Percentiles rank a stretch among this genome's conserved stretches.
Conservation (phyloP, 2,797 vertebrate genomes). For the Dermochelys coriacea region DNA sequence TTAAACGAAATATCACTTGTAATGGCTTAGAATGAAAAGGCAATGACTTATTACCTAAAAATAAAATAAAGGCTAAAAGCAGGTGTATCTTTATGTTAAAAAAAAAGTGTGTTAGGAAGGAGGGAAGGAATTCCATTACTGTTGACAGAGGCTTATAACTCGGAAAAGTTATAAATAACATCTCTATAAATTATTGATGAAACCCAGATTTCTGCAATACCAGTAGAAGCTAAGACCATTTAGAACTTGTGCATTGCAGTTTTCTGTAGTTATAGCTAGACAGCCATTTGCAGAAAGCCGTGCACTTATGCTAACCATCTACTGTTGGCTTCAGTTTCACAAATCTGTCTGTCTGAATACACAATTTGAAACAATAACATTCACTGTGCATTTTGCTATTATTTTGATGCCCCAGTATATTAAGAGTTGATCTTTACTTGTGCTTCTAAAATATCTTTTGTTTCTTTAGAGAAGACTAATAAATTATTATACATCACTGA, state of each 20-base stretch:
- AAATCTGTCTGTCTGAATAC: not conserved
- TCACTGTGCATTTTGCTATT: not conserved
- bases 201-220: not conserved
- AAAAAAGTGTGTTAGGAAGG: not conserved
- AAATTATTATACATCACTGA: not conserved
- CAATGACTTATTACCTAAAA: not conserved
- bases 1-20: not conserved
- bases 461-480: not conserved
- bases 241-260: not conserved
- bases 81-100: not conserved
- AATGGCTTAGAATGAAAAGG: not conserved
- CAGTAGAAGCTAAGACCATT: not conserved
- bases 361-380: not conserved
- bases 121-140: not conserved
- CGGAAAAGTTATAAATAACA: not conserved
- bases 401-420: not conserved
- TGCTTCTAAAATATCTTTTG: not conserved
- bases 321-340: not conserved
- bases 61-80: not conserved
- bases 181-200: not conserved
- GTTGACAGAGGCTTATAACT: not conserved
- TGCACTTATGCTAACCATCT: not conserved
- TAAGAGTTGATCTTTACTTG: not conserved
- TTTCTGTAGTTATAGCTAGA: not conserved
- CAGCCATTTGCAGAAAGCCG: constrained; percentile 21